Percentiles rank a stretch among this genome's conserved stretches.
Evolutionary conservation across 35 echinoderm and acorn worm species (phyloP).

Genomic region (Lytechinus pictus): DNA sequence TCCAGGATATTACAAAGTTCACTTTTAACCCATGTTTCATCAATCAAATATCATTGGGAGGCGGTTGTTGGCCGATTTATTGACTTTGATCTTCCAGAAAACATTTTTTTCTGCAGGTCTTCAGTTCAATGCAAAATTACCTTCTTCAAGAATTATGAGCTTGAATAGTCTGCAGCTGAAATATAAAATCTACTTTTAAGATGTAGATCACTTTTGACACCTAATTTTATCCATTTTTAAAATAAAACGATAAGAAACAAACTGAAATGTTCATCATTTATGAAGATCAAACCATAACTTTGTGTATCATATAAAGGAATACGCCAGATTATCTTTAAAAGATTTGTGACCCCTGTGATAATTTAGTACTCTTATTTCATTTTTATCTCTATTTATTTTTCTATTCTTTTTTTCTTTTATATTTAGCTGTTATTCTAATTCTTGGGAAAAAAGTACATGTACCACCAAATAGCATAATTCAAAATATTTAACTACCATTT

Average conservation of each 20-base stretch:
- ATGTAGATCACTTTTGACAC: neutral
- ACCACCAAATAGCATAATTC: too few relatives aligned
- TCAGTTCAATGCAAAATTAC: neutral
- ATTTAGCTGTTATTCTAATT: too few relatives aligned
- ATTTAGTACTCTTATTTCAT: too few relatives aligned
- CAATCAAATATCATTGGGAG: neutral
- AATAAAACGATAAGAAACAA: neutral
- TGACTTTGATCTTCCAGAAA: neutral
- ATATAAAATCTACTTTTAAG: neutral
- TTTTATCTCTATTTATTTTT: too few relatives aligned
- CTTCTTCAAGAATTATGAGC: neutral
- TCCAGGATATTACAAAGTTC: neutral
- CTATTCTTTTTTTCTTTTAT: too few relatives aligned
- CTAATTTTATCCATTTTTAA: neutral
- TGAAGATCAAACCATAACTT: neutral
- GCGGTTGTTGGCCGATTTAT: neutral
- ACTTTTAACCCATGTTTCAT: neutral
- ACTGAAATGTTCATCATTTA: neutral
- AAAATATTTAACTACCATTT: too few relatives aligned
- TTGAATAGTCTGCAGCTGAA: neutral
- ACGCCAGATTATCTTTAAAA: neutral
- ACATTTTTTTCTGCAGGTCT: neutral
- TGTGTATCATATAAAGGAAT: neutral
- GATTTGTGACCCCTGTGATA: neutral
- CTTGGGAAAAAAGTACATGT: too few relatives aligned